Evolutionary conservation across 2,888 invertebrate genomes (phyloP).

Genomic region (Drosophila differens): DNA sequence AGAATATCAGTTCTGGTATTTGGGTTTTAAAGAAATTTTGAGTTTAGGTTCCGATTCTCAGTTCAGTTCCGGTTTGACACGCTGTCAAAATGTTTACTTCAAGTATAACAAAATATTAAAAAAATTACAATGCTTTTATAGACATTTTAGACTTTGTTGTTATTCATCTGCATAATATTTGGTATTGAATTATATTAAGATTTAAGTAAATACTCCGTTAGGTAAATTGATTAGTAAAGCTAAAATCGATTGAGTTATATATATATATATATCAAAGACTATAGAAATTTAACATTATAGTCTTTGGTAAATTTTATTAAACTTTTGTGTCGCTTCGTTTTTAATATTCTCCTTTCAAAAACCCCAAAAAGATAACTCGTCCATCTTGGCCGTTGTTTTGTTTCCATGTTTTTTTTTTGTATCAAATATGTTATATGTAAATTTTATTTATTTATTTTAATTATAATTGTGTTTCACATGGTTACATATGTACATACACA

Average conservation of each 20-base stretch:
- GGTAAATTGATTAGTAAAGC: not conserved
- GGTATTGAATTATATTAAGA: not conserved
- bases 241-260: not conserved
- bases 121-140: not conserved
- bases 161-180: not conserved
- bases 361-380: not conserved
- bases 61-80: not conserved
- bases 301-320: not conserved
- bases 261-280: not conserved
- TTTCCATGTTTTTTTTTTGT: slow-evolving; percentile 25
- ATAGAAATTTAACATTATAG: not conserved
- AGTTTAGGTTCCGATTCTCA: not conserved
- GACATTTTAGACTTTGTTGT: not conserved
- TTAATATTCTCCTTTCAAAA: not conserved
- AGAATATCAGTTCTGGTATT: not conserved
- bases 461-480: slow-evolving; percentile 49
- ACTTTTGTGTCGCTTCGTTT: not conserved
- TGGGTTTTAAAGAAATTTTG: not conserved
- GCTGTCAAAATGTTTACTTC: not conserved
- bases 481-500: slow-evolving; percentile 54
- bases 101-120: not conserved
- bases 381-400: not conserved
- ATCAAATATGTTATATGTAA: slow-evolving; percentile 62
- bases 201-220: not conserved
- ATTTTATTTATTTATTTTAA: slow-evolving; percentile 60